Evolutionary conservation across 37 sponge, comb jelly and placozoan species (phyloP).

Genomic region (Mnemiopsis leidyi): DNA sequence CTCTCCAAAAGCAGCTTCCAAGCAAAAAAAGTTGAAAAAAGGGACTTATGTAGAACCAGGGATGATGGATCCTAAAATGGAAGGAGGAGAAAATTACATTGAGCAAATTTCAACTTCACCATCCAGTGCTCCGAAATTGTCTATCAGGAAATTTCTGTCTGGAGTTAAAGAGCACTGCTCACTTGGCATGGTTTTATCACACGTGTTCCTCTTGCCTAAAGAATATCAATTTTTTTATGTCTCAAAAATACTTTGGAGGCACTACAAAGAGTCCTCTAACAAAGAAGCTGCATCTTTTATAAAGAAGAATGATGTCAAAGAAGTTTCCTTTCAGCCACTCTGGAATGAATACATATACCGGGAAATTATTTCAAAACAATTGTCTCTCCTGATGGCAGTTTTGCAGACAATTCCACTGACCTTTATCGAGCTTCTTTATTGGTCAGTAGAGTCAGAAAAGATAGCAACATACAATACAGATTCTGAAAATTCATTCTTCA

Average conservation of each 20-base stretch:
- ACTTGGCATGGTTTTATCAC: neutral
- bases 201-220: neutral
- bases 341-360: neutral
- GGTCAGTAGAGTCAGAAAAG: neutral
- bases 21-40: neutral
- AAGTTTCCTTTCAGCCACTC: neutral
- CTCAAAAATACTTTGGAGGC: neutral
- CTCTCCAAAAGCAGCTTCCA: neutral
- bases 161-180: neutral
- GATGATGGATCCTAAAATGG: conserved; percentile 9
- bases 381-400: neutral
- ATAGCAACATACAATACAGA: neutral
- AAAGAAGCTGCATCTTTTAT: neutral
- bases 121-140: neutral
- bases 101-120: too few relatives aligned
- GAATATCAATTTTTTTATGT: neutral
- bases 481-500: neutral
- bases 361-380: conserved; percentile 17
- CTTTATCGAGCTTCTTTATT: conserved; percentile 22
- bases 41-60: conserved; percentile 43
- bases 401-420: conserved; percentile 9
- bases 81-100: neutral
- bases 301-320: neutral
- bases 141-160: neutral
- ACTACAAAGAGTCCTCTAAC: neutral